Base-by-base conservation (phyloP, 2,797 vertebrate species). In the Muscicapa comitata region DNA sequence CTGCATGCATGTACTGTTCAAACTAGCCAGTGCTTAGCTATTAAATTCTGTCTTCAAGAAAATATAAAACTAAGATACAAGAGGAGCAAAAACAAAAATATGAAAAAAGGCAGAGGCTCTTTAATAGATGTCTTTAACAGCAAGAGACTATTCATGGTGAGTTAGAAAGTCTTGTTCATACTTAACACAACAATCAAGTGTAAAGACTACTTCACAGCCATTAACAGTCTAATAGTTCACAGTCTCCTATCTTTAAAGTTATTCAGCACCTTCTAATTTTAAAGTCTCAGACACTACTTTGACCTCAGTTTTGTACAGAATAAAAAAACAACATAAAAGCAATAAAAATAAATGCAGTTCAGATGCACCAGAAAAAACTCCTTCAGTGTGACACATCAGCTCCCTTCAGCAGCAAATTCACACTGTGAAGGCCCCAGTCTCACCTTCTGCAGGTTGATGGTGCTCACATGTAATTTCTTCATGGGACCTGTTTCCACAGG, bases 381-480 rank as follows among this genome's bases (percentile, higher is more conserved):
- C 10, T 78, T 24, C 58, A 28, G 11, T 26, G 37, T 33, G 38
- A 58, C 23, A 66, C 17, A 42, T 17, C 0, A 42, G 20, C 20
- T 59, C 8, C 11, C 10, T 51, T 62, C 37, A 70, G 48, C 0
- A 83, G 45, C 33, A 29, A 67, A 63, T 28, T 53, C 42, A 17
- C 1, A 1, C 19, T 25, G 1, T 14, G 29, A 38, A 19, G 2
- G 5, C 17, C 79, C 31, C 38, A 10, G 7, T 67, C 90, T 59
- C 84, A 99, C 99, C 99, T 99, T 99, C 96, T 99, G 99, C 57
- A 99, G 98, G 63, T 99, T 99, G 31, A 99, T 99, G 45, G 99
- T 99, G 98, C 99, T 99, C 97, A 99, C 99, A 0, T 99, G 99
- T 17, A 99, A 97, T 92, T 99, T 99, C 97, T 99, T 99, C 99